These are phyloP conservation scores for Euzetes globulus DNA, from an alignment of 2,888 invertebrate genomes.

Conservation along the genomic window DNA sequence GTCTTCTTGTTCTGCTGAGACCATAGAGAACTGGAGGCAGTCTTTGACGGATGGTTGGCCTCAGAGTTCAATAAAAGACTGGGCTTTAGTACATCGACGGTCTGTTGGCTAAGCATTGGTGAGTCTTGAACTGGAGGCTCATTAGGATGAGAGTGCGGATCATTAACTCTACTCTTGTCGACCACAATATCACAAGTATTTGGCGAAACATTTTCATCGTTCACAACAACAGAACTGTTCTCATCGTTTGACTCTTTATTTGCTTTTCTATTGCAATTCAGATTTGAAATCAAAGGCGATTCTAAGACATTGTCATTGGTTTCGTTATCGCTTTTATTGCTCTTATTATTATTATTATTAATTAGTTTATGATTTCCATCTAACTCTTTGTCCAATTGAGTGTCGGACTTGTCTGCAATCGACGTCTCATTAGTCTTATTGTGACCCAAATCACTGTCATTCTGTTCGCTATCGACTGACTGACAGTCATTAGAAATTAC, in stretches of 20 bases:
- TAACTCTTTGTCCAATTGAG: background rate
- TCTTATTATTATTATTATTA: conserved; percentile 27
- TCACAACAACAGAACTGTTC: background rate
- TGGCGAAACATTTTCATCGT: conserved; percentile 27
- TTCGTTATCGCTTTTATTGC: conserved; percentile 16
- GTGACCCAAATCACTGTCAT: conserved; percentile 12
- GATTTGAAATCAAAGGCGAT: background rate
- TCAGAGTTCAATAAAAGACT: conserved; percentile 14
- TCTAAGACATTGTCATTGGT: background rate
- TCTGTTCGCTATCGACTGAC: background rate
- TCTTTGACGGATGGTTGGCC: background rate
- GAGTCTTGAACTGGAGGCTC: too few species aligned
- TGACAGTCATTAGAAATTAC: background rate
- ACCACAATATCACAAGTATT: conserved; percentile 21
- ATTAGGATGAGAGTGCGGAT: background rate
- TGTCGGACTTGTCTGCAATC: background rate
- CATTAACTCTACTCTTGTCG: background rate
- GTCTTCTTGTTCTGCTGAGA: background rate
- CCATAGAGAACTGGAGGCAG: conserved; percentile 6
- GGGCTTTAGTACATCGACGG: conserved; percentile 12
- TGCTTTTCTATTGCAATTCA: background rate
- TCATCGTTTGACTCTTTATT: background rate
- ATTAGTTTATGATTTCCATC: background rate
- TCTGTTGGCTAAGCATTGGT: background rate
- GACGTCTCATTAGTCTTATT: background rate